phyloP scores from a whole-genome alignment of 2,888 invertebrate species.

The Endomychus coccineus region DNA sequence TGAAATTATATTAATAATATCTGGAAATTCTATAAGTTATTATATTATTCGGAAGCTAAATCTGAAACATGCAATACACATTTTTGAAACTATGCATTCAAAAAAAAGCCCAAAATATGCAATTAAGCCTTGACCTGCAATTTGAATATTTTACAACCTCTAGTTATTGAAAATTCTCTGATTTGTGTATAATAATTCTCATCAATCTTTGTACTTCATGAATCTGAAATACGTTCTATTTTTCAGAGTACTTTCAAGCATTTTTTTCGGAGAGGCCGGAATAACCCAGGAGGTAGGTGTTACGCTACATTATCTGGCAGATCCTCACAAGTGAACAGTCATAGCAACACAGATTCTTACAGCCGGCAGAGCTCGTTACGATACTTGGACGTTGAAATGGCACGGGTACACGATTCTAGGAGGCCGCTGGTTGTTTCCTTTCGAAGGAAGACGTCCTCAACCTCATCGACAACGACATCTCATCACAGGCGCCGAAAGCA shows the following conservation, averaged over 20 bases:
- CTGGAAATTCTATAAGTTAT: too few species aligned
- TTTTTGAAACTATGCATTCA: too few species aligned
- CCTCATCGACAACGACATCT: constrained; percentile 6
- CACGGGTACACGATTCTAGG: constrained; percentile 35
- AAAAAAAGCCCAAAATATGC: too few species aligned
- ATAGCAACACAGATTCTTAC: constrained; percentile 39
- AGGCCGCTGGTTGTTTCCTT: constrained; percentile 43
- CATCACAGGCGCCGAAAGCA: background rate
- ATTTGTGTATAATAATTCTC: too few species aligned
- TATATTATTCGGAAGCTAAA: too few species aligned
- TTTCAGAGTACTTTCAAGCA: constrained; percentile 38
- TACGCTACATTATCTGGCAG: constrained; percentile 39
- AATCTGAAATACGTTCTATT: background rate
- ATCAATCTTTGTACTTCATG: too few species aligned
- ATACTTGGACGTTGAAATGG: constrained; percentile 41
- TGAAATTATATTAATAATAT: too few species aligned
- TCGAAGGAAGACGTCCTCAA: constrained; percentile 29
- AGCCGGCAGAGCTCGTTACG: constrained; percentile 38
- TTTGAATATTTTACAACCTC: too few species aligned
- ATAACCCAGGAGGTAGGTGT: constrained; percentile 34
- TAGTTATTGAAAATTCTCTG: too few species aligned
- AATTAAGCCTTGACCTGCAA: too few species aligned
- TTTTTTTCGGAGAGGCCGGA: constrained; percentile 29
- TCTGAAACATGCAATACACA: too few species aligned
- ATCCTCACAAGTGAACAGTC: constrained; percentile 37